phyloP scores from a whole-genome alignment of 2,797 vertebrate genomes.

The Triplophysa yarkandensis region DNA sequence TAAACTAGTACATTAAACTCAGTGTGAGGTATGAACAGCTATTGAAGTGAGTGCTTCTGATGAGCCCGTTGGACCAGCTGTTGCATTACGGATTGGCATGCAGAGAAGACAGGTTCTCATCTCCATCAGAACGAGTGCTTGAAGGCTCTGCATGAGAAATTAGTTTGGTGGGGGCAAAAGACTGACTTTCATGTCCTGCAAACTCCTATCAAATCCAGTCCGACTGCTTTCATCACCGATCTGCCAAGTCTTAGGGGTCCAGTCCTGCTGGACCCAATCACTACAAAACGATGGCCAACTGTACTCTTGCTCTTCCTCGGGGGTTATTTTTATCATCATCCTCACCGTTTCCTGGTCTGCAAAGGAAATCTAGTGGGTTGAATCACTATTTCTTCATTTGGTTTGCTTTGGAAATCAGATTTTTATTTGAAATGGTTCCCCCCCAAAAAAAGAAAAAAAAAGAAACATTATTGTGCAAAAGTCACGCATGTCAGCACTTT shows the following conservation, averaged over 20 bases:
- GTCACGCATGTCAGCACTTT: too few species aligned
- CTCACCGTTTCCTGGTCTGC: background rate
- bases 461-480: too few species aligned
- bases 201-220: constrained; percentile 15
- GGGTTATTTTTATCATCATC: background rate
- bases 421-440: background rate
- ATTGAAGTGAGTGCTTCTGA: constrained; percentile 20
- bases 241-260: constrained; percentile 2
- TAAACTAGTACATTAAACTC: constrained; percentile 25
- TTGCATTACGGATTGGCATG: constrained; percentile 23
- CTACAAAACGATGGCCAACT: constrained; percentile 5
- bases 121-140: constrained; percentile 15
- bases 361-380: background rate
- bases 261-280: constrained; percentile 24
- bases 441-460: background rate
- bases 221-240: constrained; percentile 43
- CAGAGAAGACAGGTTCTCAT: constrained; percentile 19
- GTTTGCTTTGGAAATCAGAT: background rate
- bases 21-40: constrained; percentile 13
- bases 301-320: constrained; percentile 3
- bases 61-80: constrained; percentile 19
- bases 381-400: background rate
- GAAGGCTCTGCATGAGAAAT: constrained; percentile 28
- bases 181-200: constrained; percentile 29
- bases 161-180: constrained; percentile 32